phyloP scores from a whole-genome alignment of 2,797 vertebrate genomes.

The Cuculus canorus region DNA sequence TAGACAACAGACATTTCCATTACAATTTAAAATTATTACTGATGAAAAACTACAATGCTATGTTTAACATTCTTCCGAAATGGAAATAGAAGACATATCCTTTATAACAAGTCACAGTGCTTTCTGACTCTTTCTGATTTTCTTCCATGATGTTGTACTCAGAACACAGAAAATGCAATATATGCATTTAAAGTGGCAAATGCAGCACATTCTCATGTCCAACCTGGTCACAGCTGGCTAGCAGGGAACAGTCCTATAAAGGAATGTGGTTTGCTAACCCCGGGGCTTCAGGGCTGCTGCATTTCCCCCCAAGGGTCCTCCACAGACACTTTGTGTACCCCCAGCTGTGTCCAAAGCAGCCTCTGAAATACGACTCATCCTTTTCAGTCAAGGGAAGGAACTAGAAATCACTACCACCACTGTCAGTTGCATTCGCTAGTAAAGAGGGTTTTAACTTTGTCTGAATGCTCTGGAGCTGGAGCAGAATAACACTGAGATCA shows the following conservation, averaged over 20 bases:
- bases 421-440: fast-evolving
- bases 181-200: not conserved
- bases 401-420: not conserved
- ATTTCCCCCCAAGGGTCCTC: not conserved
- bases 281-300: not conserved
- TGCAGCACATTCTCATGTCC: not conserved
- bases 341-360: not conserved
- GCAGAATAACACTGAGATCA: not conserved
- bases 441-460: not conserved
- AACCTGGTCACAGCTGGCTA: fast-evolving
- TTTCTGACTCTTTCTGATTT: not conserved
- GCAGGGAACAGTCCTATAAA: fast-evolving
- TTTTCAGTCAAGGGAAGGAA: not conserved
- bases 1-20: not conserved
- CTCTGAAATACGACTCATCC: not conserved
- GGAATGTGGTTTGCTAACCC: too few relatives aligned
- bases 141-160: fast-evolving
- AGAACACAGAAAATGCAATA: fast-evolving
- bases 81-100: not conserved
- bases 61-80: not conserved
- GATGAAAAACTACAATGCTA: not conserved
- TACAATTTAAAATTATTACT: not conserved
- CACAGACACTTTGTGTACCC: fast-evolving
- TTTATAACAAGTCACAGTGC: not conserved
- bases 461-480: not conserved